Evolutionary conservation across 2,113 vertebrate genomes (phyloP).

Genomic region (Pavo muticus): DNA sequence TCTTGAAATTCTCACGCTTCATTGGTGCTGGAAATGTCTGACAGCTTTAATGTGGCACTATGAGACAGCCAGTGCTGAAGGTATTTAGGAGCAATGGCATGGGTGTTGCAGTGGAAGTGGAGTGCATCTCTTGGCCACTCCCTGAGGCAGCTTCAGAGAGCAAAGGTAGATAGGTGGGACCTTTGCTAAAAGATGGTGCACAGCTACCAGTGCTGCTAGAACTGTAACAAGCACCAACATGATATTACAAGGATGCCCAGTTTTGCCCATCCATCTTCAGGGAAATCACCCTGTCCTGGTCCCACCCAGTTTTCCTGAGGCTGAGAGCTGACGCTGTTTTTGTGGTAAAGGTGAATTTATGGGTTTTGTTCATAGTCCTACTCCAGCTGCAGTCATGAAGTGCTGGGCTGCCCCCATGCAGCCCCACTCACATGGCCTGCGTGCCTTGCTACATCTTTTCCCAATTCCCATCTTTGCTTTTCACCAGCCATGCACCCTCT

Average conservation of each 20-base stretch:
- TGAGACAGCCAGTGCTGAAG: neutral
- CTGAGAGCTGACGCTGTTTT: rapidly evolving
- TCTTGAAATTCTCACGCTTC: neutral
- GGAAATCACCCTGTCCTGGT: neutral
- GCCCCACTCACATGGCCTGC: rapidly evolving
- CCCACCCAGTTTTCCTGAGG: neutral
- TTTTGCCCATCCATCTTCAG: neutral
- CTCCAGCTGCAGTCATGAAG: neutral
- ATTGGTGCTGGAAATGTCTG: neutral
- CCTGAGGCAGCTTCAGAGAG: neutral
- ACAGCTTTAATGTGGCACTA: neutral
- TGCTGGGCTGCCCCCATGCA: neutral
- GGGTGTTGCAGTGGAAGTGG: neutral
- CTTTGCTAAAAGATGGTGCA: rapidly evolving
- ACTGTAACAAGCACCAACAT: rapidly evolving
- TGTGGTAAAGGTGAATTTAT: neutral
- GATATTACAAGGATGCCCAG: rapidly evolving
- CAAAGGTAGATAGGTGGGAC: neutral
- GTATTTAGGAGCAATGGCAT: neutral
- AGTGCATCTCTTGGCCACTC: neutral
- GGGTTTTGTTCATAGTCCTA: neutral
- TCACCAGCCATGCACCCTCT: neutral
- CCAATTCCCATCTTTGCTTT: neutral
- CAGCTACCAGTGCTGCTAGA: neutral
- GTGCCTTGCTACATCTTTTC: neutral